Evolutionary conservation across 2,797 vertebrate species (phyloP).

Genomic region (Pampus argenteus): DNA sequence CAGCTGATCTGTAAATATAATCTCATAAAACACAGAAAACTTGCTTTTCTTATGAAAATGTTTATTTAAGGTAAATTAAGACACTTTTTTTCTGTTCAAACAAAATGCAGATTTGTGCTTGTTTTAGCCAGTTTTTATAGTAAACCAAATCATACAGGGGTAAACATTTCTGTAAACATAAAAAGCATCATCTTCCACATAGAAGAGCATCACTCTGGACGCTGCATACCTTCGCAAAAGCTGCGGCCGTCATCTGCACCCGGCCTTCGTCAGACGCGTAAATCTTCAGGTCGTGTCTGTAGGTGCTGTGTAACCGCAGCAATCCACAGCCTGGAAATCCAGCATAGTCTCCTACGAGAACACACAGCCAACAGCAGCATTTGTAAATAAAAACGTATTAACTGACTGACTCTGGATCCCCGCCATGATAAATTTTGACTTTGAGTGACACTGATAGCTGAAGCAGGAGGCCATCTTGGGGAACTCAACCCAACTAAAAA

Average conservation of each 20-base stretch:
- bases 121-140: neutral
- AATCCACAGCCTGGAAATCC: constrained; percentile 98
- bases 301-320: constrained; percentile 96
- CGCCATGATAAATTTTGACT: too few relatives aligned
- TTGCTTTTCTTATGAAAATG: neutral
- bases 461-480: too few relatives aligned
- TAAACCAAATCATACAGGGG: neutral
- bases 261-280: constrained; percentile 98
- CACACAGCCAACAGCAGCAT: neutral
- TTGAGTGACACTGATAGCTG: too few relatives aligned
- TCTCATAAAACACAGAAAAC: neutral
- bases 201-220: neutral
- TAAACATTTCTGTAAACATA: neutral
- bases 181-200: neutral
- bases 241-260: constrained; percentile 99
- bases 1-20: neutral
- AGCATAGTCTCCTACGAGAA: constrained; percentile 92
- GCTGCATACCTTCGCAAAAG: constrained; percentile 94
- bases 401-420: neutral
- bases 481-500: too few relatives aligned
- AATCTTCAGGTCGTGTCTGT: constrained; percentile 98
- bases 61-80: neutral
- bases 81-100: neutral
- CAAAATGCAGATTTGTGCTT: neutral
- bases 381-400: neutral